Percentiles rank a stretch among this genome's conserved stretches.
phyloP scores from a whole-genome alignment of 1,140 invertebrate genomes.

The Dufourea novaeangliae region DNA sequence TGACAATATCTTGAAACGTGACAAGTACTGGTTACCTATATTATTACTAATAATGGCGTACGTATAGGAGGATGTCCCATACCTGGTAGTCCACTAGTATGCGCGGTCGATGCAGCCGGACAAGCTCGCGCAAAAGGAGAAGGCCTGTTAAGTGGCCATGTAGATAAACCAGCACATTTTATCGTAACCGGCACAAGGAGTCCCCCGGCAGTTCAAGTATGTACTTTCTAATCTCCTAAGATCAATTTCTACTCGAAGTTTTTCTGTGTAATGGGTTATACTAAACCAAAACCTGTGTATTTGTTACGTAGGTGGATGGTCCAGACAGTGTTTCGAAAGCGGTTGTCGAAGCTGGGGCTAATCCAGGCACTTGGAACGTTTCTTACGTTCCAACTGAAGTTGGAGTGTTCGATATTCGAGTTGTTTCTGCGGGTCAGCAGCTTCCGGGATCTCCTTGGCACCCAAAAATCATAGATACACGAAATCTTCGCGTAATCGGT shows the following conservation, averaged over 20 bases:
- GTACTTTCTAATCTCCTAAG: background rate
- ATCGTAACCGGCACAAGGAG: constrained; percentile 78
- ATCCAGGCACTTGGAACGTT: constrained; percentile 83
- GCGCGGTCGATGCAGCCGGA: constrained; percentile 85
- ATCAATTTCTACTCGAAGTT: too few species aligned
- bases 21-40: background rate
- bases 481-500: constrained; percentile 85
- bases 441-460: constrained; percentile 87
- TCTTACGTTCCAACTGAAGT: constrained; percentile 87
- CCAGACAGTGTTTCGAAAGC: constrained; percentile 86
- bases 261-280: too few species aligned
- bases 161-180: constrained; percentile 79
- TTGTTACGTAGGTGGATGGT: constrained; percentile 83
- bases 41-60: background rate
- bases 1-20: background rate
- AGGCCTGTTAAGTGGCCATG: constrained; percentile 84
- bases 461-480: constrained; percentile 86
- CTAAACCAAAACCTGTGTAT: background rate
- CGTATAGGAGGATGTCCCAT: constrained; percentile 81
- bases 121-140: constrained; percentile 85
- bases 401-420: constrained; percentile 87
- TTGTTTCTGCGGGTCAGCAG: constrained; percentile 87
- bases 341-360: constrained; percentile 80
- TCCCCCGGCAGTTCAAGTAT: constrained; percentile 78
- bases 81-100: constrained; percentile 80